phyloP scores from a whole-genome alignment of 2,797 vertebrate species.

The Streptopelia turtur region DNA sequence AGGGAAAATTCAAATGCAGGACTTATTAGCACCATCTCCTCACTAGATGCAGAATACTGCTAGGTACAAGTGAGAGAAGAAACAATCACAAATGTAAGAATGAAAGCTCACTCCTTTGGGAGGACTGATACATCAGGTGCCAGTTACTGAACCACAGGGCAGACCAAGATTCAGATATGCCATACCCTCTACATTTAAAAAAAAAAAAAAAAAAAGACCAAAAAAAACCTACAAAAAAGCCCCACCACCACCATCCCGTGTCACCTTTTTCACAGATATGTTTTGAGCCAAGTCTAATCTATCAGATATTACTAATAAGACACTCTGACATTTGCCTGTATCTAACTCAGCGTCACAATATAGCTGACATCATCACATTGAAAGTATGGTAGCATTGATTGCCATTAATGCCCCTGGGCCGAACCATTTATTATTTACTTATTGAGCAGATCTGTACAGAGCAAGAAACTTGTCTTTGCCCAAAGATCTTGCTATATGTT shows the following conservation, averaged over 20 bases:
- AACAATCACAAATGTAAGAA: not conserved
- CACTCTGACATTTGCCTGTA: not conserved
- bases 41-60: not conserved
- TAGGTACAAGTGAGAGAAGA: not conserved
- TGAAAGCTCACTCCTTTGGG: not conserved
- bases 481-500: not conserved
- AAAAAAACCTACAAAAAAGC: too few species aligned
- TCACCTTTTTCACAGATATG: not conserved
- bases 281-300: not conserved
- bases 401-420: not conserved
- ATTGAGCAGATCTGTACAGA: not conserved
- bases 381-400: not conserved
- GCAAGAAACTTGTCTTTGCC: constrained; percentile 8
- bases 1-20: constrained; percentile 10
- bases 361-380: not conserved
- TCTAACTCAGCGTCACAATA: not conserved
- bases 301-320: not conserved
- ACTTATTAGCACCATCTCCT: not conserved
- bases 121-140: not conserved
- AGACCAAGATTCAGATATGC: not conserved
- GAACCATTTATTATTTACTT: constrained; percentile 44
- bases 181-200: not conserved
- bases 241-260: too few species aligned
- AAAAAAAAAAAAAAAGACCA: too few species aligned
- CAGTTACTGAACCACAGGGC: not conserved